Base-by-base conservation (phyloP, 2,888 invertebrate genomes). In the Oxycera nigricornis region DNA sequence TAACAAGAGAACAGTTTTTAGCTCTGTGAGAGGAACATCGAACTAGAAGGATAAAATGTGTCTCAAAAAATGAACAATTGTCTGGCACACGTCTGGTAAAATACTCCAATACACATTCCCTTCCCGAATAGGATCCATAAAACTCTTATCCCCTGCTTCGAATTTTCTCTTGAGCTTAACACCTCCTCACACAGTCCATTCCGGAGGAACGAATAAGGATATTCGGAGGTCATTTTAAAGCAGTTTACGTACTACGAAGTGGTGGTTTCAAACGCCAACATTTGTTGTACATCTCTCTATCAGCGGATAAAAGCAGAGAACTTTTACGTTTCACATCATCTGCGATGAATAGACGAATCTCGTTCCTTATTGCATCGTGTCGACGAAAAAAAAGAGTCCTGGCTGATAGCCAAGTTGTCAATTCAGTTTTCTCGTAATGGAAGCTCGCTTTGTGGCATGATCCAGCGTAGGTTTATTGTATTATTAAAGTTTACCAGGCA, bases 341-440 rank as follows among this genome's bases (percentile, higher is more conserved):
- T 24, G 55, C 22, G 39, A 14, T 14, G 14, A 55, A 55, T 55
- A 20, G 9, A 22, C 24, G 55, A 24, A 55, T 55, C 22, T 2
- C 24, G 24, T 22, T 20, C 6, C 20, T 55, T 55, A 55, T 55
- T 22, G 20, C 24, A 24, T 17, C 11, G 55, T 4, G 17, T 55
- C 14, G 24, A 24, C 7, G 35, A 17, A 22, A 20, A 7, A 35
- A 39, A 59, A 62, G 22, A 17, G 31, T 31, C 39, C 30, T 68
- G 68, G 68, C 46, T 50, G 14, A 11, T 11, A 50, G 46, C 68
- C 68, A 68, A 68, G 39, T 50, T 68, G 68, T 50, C 68, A 68
- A 68, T 68, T 68, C 30, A 50, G 68, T 68, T 20, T 30, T 30
- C n/a, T 68, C 68, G 46, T 68, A 68, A 68, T 50, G 50, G 68